Percentiles rank a stretch among this genome's conserved stretches.
phyloP scores from a whole-genome alignment of 2,797 vertebrate genomes.

The Squalus acanthias region DNA sequence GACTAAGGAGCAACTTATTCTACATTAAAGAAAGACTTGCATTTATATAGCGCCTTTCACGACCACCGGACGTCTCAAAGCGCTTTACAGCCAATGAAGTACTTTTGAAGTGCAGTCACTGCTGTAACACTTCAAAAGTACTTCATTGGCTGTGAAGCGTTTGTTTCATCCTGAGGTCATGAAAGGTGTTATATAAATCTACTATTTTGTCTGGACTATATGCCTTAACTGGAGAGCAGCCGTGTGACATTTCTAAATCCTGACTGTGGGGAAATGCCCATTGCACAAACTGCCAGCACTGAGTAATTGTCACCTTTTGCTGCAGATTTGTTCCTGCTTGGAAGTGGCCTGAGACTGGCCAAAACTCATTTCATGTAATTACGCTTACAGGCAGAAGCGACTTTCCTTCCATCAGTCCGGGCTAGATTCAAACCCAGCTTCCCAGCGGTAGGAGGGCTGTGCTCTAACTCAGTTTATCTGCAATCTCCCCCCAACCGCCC shows the following conservation, averaged over 20 bases:
- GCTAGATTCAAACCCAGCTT: background rate
- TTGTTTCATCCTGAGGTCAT: background rate
- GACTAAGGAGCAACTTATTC: background rate
- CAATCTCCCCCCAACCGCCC: background rate
- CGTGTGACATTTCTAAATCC: background rate
- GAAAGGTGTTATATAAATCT: background rate
- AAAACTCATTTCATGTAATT: background rate
- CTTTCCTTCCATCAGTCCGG: background rate
- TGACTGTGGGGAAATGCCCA: background rate
- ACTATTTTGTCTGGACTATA: background rate
- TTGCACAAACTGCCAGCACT: background rate
- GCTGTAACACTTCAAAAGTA: background rate
- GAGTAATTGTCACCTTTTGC: background rate
- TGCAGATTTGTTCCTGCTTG: too few species aligned
- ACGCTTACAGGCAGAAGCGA: background rate
- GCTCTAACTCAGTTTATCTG: background rate
- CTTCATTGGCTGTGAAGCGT: background rate
- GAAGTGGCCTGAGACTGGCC: background rate
- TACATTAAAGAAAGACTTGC: background rate
- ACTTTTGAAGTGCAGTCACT: too few species aligned
- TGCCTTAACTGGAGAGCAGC: background rate
- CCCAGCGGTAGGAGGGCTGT: background rate
- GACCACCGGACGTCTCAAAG: too few species aligned
- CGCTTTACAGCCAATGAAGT: too few species aligned
- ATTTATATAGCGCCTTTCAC: too few species aligned